phyloP scores from a whole-genome alignment of 2,113 vertebrate genomes.

The Meriones unguiculatus region DNA sequence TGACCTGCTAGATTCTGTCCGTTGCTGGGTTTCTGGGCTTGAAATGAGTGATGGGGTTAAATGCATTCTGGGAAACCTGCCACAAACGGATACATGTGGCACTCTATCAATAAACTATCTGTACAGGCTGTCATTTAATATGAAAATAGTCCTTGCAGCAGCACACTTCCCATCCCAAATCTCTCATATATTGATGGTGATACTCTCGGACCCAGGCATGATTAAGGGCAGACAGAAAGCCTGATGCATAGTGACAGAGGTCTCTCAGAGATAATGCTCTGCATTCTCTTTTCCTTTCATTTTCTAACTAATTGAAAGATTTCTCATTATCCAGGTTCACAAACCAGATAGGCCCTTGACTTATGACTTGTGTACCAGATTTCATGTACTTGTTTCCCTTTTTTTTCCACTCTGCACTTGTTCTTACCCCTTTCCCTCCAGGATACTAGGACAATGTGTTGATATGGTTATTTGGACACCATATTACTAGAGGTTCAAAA shows the following conservation, averaged over 20 bases:
- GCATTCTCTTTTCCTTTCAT: not conserved
- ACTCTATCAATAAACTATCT: too few species aligned
- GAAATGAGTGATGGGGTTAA: not conserved
- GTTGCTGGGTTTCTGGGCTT: not conserved
- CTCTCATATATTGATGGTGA: not conserved
- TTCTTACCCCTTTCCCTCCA: not conserved
- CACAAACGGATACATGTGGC: too few species aligned
- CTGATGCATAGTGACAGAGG: accelerated
- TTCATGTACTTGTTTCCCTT: not conserved
- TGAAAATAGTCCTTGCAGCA: not conserved
- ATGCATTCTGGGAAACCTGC: not conserved
- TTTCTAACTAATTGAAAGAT: not conserved
- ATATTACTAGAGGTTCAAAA: not conserved
- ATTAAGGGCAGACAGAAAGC: not conserved
- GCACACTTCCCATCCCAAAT: not conserved
- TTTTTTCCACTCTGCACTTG: not conserved
- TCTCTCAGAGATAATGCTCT: not conserved
- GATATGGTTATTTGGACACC: not conserved
- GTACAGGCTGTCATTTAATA: not conserved
- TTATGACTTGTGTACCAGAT: slow-evolving; percentile 31
- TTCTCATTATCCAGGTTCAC: slow-evolving; percentile 49
- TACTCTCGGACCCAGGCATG: not conserved
- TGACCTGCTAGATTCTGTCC: not conserved
- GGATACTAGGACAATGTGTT: not conserved
- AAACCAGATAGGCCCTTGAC: slow-evolving; percentile 58